Percentiles rank a stretch among this genome's conserved stretches.
Evolutionary conservation across 1,140 invertebrate genomes (phyloP).

Genomic region (Sitobion miscanthi): DNA sequence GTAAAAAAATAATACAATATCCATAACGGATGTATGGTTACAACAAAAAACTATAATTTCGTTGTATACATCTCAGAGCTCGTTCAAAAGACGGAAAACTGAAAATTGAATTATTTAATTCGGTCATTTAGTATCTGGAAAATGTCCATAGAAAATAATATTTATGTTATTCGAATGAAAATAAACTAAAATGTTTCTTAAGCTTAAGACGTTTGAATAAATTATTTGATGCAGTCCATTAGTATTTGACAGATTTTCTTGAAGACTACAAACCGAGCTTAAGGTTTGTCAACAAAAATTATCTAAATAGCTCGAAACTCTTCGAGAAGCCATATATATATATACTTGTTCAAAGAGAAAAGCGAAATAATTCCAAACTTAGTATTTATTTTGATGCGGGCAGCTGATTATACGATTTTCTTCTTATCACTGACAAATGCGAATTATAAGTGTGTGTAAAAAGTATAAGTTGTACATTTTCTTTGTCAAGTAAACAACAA

Average conservation of each 20-base stretch:
- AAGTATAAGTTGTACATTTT: not conserved
- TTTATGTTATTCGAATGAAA: not conserved
- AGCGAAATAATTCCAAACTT: not conserved
- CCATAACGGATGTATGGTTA: not conserved
- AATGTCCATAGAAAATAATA: not conserved
- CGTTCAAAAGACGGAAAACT: not conserved
- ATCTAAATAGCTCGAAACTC: not conserved
- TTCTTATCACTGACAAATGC: not conserved
- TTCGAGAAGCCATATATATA: no score
- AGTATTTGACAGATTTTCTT: not conserved
- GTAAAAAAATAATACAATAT: not conserved
- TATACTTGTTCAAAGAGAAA: not conserved
- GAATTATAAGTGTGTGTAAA: not conserved
- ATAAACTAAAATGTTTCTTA: not conserved
- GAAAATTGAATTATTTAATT: not conserved
- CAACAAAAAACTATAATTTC: not conserved
- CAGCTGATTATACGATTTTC: not conserved
- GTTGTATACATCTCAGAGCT: not conserved
- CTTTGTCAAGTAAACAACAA: not conserved
- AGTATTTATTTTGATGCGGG: not conserved
- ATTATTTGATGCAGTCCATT: not conserved
- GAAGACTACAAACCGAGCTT: not conserved
- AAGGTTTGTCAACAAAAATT: constrained; percentile 5
- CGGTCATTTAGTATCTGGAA: not conserved
- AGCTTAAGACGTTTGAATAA: not conserved